Conservation (phyloP, 2,797 vertebrate species). For the Gymnoscopelus microlampas region DNA sequence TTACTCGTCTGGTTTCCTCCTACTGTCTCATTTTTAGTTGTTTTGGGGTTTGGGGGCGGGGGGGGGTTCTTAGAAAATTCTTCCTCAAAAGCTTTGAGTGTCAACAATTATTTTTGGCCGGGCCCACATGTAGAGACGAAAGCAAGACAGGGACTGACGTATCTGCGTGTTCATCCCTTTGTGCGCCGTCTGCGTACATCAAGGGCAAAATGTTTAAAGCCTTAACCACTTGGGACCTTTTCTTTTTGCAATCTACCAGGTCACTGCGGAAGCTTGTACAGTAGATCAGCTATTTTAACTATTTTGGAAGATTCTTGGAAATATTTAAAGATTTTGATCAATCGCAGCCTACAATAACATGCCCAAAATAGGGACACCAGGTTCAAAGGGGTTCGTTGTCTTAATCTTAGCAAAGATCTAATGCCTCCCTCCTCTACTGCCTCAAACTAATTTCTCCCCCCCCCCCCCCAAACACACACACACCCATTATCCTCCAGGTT, state of each 20-base stretch:
- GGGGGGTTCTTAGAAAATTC: constrained; percentile 23
- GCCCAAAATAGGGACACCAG: too few relatives aligned
- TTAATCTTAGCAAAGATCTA: constrained; percentile 35
- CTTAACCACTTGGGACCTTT: constrained; percentile 19
- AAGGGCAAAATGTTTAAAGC: constrained; percentile 32
- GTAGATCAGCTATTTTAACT: too few relatives aligned
- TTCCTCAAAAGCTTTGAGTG: constrained; percentile 31
- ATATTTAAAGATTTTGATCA: too few relatives aligned
- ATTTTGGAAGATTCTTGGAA: too few relatives aligned
- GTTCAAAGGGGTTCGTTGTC: not conserved
- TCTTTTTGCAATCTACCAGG: too few relatives aligned
- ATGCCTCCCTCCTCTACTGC: constrained; percentile 7
- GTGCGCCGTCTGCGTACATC: constrained; percentile 26
- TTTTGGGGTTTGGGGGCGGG: not conserved
- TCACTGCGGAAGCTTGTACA: too few relatives aligned
- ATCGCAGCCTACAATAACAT: too few relatives aligned
- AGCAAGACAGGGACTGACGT: not conserved
- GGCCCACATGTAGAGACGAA: constrained; percentile 24
- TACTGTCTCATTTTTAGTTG: constrained; percentile 5
- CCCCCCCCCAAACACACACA: not conserved
- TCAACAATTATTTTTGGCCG: constrained; percentile 38
- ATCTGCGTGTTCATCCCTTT: constrained; percentile 4
- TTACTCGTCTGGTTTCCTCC: constrained; percentile 14
- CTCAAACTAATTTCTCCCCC: not conserved
- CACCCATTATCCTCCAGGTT: constrained; percentile 76